Evolutionary conservation across 2,797 vertebrate genomes (phyloP).

Genomic region (Austrolebias charrua): DNA sequence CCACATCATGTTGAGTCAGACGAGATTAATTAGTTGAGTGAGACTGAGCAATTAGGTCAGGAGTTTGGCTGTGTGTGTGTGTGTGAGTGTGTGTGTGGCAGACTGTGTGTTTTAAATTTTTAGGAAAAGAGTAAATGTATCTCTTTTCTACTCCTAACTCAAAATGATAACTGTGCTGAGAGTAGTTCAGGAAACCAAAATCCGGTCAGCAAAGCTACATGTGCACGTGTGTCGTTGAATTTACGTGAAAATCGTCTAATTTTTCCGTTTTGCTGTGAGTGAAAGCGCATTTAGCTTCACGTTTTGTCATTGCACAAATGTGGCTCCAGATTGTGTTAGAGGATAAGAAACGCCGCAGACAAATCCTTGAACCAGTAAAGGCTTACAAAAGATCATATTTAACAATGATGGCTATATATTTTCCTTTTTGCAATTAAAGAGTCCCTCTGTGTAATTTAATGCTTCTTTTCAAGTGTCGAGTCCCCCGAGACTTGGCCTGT

Average conservation of each 20-base stretch:
- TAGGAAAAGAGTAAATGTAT: background rate
- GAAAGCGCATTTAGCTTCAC: conserved; percentile 13
- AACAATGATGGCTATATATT: conserved; percentile 78
- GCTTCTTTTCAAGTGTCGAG: conserved; percentile 79
- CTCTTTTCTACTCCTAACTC: background rate
- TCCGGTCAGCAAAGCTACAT: too few relatives aligned
- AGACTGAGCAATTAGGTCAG: conserved; percentile 86
- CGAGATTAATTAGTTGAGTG: conserved; percentile 93
- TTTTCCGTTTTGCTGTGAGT: conserved; percentile 17
- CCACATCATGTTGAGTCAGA: conserved; percentile 89
- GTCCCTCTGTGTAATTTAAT: conserved; percentile 81
- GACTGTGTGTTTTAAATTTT: conserved; percentile 19
- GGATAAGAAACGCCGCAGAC: conserved; percentile 62
- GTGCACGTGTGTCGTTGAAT: too few relatives aligned
- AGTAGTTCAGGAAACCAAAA: too few relatives aligned
- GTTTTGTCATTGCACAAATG: conserved; percentile 32
- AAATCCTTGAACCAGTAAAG: conserved; percentile 74
- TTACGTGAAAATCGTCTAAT: background rate
- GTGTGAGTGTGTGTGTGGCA: conserved; percentile 24
- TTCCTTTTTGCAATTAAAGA: conserved; percentile 79
- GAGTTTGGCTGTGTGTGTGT: conserved; percentile 51
- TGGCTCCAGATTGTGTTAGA: conserved; percentile 37
- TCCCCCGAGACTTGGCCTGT: conserved; percentile 77
- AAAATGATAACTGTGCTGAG: background rate
- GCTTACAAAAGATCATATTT: conserved; percentile 78